Percentiles rank a stretch among this genome's conserved stretches.
Conservation (phyloP, 2,113 vertebrate species). For the Corythornis vintsioides region DNA sequence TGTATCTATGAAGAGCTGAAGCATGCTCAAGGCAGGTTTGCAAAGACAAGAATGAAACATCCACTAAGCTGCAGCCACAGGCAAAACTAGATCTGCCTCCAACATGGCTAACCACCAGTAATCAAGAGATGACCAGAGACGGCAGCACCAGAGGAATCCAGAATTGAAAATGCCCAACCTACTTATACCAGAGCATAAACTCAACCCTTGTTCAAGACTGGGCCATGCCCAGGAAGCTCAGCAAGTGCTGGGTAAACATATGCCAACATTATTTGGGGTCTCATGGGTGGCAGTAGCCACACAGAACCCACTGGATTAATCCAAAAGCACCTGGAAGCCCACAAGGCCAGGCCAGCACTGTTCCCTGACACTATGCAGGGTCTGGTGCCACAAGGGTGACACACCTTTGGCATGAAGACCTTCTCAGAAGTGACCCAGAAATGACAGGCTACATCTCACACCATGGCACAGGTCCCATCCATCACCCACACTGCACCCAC, state of each 20-base stretch:
- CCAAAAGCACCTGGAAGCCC: not conserved
- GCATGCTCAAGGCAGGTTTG: not conserved
- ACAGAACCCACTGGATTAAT: not conserved
- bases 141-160: not conserved
- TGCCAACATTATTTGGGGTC: fast-evolving
- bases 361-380: not conserved
- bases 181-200: not conserved
- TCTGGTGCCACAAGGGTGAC: not conserved
- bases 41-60: not conserved
- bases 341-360: not conserved
- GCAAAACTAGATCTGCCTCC: not conserved
- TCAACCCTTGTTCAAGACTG: not conserved
- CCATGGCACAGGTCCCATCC: not conserved
- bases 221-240: not conserved
- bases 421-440: not conserved
- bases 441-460: not conserved
- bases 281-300: not conserved
- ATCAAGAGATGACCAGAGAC: not conserved
- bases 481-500: fast-evolving
- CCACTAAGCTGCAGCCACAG: not conserved
- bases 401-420: not conserved
- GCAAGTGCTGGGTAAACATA: fast-evolving
- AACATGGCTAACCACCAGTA: not conserved
- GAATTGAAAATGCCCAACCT: not conserved
- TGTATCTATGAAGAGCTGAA: not conserved